Evolutionary conservation across 37 sponge, comb jelly and placozoan genomes (phyloP), one percentile per base, ranked within the genome.

Genomic region (Bolinopsis microptera): DNA sequence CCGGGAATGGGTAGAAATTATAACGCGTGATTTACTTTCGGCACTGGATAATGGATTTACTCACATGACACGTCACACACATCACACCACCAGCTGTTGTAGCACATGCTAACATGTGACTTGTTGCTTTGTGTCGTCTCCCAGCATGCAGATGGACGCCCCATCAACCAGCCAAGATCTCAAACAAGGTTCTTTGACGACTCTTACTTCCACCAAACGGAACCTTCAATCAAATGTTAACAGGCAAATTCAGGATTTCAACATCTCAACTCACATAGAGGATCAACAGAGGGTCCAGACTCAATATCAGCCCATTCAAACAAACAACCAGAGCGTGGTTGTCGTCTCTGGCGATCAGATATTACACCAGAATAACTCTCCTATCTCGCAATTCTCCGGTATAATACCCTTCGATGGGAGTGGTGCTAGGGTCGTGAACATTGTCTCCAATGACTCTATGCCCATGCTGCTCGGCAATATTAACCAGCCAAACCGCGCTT

Each of bases 31-130:
- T 48, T 18, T 48, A 13, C 13, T 48, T 80, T 80, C 82, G 38
- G 82, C 82, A 80, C 82, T 80, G 82, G 82, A 80, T 80, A 35
- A 36, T 35, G 24, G 38, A 28, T 34, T 80, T 80, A 34, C 37
- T 80, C 82, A 80, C 82, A 80, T 80, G 82, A 80, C 82, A 80
- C 82, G 82, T 80, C 82, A 80, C 82, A 80, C 37, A 35, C 37
- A 80, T 35, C 82, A 36, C 82, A 80, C 38, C 35, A 80, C 37
- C 82, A 80, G 24, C 35, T 80, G 82, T 31, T 35, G 37, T 34
- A 32, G 22, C 82, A 80, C 82, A 80, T 80, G 82, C 32, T 34
- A 32, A 8, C 82, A 80, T 80, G 82, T 80, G 82, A 80, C 82
- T 80, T 21, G 75, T 80, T 70, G 74, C 74, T 70, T 70, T 70